Evolutionary conservation across 2,113 vertebrate species (phyloP).

Genomic region (Emydocephalus ijimae): DNA sequence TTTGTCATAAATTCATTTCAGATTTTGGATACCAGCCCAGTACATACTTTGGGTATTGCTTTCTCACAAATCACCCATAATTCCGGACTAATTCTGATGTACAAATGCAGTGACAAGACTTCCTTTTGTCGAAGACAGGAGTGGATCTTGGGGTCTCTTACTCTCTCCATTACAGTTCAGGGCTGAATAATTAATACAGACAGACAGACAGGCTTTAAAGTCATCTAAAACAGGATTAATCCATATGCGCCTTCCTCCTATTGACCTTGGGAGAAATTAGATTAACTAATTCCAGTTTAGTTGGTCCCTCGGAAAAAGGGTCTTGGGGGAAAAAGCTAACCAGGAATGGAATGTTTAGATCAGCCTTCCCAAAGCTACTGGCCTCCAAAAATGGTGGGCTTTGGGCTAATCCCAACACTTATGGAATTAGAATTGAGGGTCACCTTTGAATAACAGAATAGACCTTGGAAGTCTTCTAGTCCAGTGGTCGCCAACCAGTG

Average conservation of each 20-base stretch:
- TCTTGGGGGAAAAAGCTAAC: neutral
- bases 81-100: conserved; percentile 53
- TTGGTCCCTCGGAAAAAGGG: neutral
- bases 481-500: too few species aligned
- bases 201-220: neutral
- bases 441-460: neutral
- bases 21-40: conserved; percentile 59
- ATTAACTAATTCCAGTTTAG: neutral
- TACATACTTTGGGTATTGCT: conserved; percentile 59
- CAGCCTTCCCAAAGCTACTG: neutral
- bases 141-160: conserved; percentile 2
- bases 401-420: neutral
- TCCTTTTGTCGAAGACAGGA: conserved; percentile 35
- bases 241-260: neutral
- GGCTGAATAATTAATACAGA: conserved; percentile 40
- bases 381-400: neutral
- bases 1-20: conserved; percentile 63
- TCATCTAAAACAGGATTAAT: neutral
- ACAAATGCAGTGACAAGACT: conserved; percentile 45
- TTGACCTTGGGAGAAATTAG: neutral
- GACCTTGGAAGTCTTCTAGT: too few species aligned
- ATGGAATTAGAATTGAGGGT: neutral
- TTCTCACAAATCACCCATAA: conserved; percentile 58
- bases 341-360: neutral
- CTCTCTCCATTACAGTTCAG: conserved; percentile 20